phyloP scores from a whole-genome alignment of 2,797 vertebrate species.

The Sebastes paucispinis region DNA sequence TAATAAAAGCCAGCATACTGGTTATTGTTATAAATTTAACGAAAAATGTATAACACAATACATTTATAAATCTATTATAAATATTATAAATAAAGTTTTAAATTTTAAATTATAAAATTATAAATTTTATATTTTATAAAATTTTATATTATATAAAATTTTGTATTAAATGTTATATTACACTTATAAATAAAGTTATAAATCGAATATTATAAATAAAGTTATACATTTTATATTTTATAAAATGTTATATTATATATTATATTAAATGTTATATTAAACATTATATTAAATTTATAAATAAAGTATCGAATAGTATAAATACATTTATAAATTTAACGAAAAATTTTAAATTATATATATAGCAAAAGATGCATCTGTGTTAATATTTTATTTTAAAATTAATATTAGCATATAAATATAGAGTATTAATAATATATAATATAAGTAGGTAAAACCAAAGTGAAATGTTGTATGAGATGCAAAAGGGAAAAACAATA shows the following conservation, averaged over 20 bases:
- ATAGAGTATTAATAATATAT: background rate
- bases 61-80: too few relatives aligned
- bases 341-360: background rate
- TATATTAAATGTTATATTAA: too few relatives aligned
- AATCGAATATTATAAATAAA: too few relatives aligned
- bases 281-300: too few relatives aligned
- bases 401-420: background rate
- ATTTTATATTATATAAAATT: rapidly evolving
- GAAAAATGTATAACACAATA: too few relatives aligned
- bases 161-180: too few relatives aligned
- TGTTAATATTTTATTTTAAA: background rate
- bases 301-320: too few relatives aligned
- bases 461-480: background rate
- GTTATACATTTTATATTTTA: background rate
- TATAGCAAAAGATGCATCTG: background rate
- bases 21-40: background rate
- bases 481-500: background rate
- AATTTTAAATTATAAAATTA: too few relatives aligned
- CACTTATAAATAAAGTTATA: too few relatives aligned
- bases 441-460: background rate
- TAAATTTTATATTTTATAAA: too few relatives aligned
- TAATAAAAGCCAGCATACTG: rapidly evolving
- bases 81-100: too few relatives aligned
- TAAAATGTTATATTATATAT: too few relatives aligned
- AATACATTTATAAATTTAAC: background rate